These are phyloP conservation scores for Lasioglossum zephyrum DNA, from an alignment of 2,888 invertebrate species.

Conservation along the genomic window DNA sequence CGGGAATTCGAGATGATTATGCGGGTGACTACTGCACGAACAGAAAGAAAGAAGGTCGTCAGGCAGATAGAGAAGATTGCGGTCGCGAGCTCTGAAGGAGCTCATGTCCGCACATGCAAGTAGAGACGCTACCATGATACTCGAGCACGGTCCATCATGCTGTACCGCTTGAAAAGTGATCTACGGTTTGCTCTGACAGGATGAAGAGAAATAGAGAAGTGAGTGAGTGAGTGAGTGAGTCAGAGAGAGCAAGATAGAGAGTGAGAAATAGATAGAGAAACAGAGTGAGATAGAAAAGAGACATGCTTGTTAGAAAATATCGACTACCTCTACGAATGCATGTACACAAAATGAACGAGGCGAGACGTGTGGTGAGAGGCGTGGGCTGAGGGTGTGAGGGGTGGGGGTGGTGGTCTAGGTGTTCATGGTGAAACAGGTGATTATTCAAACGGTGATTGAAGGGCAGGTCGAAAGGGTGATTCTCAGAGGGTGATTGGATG, in stretches of 20 bases:
- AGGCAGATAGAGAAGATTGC: conserved; percentile 66
- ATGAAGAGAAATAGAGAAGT: neutral
- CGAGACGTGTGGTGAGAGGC: conserved; percentile 72
- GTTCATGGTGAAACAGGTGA: conserved; percentile 3
- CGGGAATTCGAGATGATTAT: conserved; percentile 69
- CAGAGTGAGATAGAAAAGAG: neutral
- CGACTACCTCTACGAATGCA: conserved; percentile 64
- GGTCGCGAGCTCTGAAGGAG: conserved; percentile 60
- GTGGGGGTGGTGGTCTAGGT: conserved; percentile 9
- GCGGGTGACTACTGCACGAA: conserved; percentile 69
- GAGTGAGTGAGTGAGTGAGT: neutral
- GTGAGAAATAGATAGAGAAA: neutral
- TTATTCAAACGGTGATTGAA: conserved; percentile 14
- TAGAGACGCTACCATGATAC: conserved; percentile 48
- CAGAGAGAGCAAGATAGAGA: neutral
- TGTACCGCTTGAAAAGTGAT: conserved; percentile 61
- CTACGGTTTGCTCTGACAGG: conserved; percentile 40
- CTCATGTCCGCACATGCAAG: conserved; percentile 53
- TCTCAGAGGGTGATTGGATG: conserved; percentile 63
- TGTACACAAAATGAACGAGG: conserved; percentile 72
- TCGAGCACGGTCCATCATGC: conserved; percentile 69
- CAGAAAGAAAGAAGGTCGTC: conserved; percentile 58
- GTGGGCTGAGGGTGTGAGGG: conserved; percentile 21
- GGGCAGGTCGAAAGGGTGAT: conserved; percentile 39
- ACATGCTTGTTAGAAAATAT: conserved; percentile 64